These are phyloP conservation scores for Camponotus fellah DNA, from an alignment of 2,888 invertebrate species.

Conservation along the genomic window DNA sequence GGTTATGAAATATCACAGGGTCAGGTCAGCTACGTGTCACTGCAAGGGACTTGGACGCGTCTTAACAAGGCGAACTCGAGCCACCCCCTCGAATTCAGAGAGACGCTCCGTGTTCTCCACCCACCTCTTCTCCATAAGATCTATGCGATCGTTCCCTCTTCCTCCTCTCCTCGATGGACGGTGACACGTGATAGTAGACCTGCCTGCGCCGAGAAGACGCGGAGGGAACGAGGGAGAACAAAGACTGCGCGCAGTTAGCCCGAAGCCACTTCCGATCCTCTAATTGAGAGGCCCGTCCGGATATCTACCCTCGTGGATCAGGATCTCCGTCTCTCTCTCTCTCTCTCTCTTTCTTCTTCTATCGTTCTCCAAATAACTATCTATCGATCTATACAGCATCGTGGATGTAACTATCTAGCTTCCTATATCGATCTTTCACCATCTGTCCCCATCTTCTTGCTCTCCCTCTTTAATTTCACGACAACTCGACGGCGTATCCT, in stretches of 20 bases:
- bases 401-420: conserved; percentile 33
- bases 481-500: conserved; percentile 28
- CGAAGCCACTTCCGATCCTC: conserved; percentile 73
- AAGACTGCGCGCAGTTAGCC: conserved; percentile 72
- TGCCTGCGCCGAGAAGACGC: conserved; percentile 61
- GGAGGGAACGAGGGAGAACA: conserved; percentile 62
- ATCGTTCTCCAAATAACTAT: conserved; percentile 27
- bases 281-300: conserved; percentile 74
- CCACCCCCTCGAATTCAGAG: conserved; percentile 69
- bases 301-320: conserved; percentile 71
- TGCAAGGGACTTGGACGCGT: conserved; percentile 64
- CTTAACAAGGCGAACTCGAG: conserved; percentile 74
- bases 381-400: conserved; percentile 33
- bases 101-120: conserved; percentile 40
- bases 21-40: conserved; percentile 69
- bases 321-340: conserved; percentile 54
- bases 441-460: conserved; percentile 10
- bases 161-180: conserved; percentile 41
- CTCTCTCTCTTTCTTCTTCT: conserved; percentile 35
- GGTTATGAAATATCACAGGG: conserved; percentile 75
- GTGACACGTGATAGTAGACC: conserved; percentile 70
- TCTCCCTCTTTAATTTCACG: conserved; percentile 44
- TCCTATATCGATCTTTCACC: conserved; percentile 18
- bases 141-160: conserved; percentile 50
- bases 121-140: conserved; percentile 63